phyloP scores from a whole-genome alignment of 35 echinoderm and acorn worm genomes.

The Hemicentrotus pulcherrimus region DNA sequence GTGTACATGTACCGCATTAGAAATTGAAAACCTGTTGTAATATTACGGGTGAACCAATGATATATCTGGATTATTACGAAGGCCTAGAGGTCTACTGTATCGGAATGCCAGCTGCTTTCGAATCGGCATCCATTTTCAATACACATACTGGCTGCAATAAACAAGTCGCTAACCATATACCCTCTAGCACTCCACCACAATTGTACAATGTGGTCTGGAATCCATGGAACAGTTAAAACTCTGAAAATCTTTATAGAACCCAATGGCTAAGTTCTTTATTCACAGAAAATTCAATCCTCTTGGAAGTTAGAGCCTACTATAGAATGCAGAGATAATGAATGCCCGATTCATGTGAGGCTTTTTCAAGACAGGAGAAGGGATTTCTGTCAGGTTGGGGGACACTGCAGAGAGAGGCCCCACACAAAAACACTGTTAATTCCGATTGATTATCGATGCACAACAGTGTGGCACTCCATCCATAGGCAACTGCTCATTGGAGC shows the following conservation, averaged over 20 bases:
- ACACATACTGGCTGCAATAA: neutral
- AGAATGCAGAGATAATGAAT: neutral
- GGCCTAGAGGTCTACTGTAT: neutral
- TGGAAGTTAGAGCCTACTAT: neutral
- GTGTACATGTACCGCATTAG: neutral
- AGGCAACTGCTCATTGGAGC: neutral
- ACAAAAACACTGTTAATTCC: constrained; percentile 40
- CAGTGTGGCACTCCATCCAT: neutral
- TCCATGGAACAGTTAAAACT: neutral
- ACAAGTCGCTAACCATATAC: neutral
- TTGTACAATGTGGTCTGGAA: neutral
- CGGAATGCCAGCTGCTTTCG: neutral
- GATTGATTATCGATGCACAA: constrained; percentile 38
- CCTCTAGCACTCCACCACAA: neutral
- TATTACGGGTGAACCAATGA: neutral
- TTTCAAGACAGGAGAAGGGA: neutral
- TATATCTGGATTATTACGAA: neutral
- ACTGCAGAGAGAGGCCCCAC: neutral
- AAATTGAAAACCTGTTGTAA: neutral
- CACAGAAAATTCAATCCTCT: neutral
- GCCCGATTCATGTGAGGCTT: neutral
- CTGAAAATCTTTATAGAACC: neutral
- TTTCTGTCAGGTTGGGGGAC: constrained; percentile 7
- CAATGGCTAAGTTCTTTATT: neutral
- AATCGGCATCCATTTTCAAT: neutral